Conservation (phyloP, 2,888 invertebrate genomes). For the Acleris literana region DNA sequence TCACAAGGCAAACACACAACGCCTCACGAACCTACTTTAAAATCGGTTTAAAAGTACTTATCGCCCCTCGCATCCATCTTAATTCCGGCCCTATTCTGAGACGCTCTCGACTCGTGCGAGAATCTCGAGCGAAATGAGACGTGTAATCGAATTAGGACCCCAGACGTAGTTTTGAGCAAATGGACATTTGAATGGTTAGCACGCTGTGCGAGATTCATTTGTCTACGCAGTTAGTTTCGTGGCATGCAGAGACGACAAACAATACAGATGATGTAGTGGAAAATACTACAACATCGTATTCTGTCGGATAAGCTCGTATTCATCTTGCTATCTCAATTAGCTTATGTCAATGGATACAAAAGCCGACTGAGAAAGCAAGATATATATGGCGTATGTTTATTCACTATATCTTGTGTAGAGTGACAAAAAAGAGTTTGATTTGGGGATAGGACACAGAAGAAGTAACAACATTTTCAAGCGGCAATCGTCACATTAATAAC, state of each 20-base stretch:
- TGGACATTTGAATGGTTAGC: constrained; percentile 33
- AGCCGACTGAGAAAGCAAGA: too few species aligned
- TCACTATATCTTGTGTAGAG: too few species aligned
- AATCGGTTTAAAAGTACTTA: constrained; percentile 35
- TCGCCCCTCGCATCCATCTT: constrained; percentile 61
- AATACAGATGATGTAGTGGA: background rate
- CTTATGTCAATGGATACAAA: too few species aligned
- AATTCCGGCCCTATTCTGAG: constrained; percentile 69
- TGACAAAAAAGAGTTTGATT: too few species aligned
- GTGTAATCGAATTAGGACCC: constrained; percentile 42
- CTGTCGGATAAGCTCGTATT: too few species aligned
- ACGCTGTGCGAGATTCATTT: constrained; percentile 18
- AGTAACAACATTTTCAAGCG: too few species aligned
- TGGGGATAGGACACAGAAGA: too few species aligned
- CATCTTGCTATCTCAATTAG: too few species aligned
- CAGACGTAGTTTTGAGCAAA: constrained; percentile 39
- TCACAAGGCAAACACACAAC: constrained; percentile 4
- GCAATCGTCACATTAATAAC: too few species aligned
- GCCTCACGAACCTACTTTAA: constrained; percentile 21
- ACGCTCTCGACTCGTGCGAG: constrained; percentile 53
- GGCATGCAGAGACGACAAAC: background rate
- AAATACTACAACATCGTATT: background rate
- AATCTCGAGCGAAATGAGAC: constrained; percentile 67
- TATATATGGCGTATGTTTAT: too few species aligned
- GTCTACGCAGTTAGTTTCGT: background rate